Evolutionary conservation across 2,888 invertebrate species (phyloP).

Genomic region (Agrotis puta): DNA sequence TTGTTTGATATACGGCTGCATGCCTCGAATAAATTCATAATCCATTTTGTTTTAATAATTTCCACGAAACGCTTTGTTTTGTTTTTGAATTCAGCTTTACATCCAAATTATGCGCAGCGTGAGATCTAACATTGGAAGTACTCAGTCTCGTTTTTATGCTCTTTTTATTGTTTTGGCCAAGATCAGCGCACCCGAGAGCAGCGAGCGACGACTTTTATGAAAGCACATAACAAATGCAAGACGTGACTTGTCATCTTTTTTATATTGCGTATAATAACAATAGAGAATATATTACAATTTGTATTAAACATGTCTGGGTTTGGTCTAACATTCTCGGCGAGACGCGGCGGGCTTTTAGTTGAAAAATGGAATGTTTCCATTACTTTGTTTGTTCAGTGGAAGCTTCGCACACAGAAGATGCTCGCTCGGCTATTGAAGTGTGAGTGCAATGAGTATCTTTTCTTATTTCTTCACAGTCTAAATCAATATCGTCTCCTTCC

Average conservation of each 20-base stretch:
- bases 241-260: constrained; percentile 45
- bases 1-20: constrained; percentile 45
- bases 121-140: constrained; percentile 13
- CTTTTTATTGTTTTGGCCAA: constrained; percentile 31
- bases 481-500: constrained; percentile 57
- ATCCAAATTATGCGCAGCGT: constrained; percentile 1
- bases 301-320: constrained; percentile 42
- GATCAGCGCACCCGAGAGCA: constrained; percentile 40
- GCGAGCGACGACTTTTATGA: constrained; percentile 34
- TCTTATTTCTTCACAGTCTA: constrained; percentile 50
- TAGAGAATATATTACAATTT: constrained; percentile 40
- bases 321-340: constrained; percentile 50
- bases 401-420: constrained; percentile 34
- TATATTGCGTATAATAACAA: constrained; percentile 25
- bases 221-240: constrained; percentile 47
- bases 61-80: constrained; percentile 16
- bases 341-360: constrained; percentile 56
- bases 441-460: constrained; percentile 52
- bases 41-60: constrained; percentile 34
- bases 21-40: constrained; percentile 39
- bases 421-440: constrained; percentile 36
- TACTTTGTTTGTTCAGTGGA: constrained; percentile 53
- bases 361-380: constrained; percentile 69
- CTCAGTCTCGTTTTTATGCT: constrained; percentile 24
- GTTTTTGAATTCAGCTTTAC: constrained; percentile 6